These are phyloP conservation scores for Calcarius lapponicus DNA, from an alignment of 2,797 vertebrate species.

Conservation along the genomic window DNA sequence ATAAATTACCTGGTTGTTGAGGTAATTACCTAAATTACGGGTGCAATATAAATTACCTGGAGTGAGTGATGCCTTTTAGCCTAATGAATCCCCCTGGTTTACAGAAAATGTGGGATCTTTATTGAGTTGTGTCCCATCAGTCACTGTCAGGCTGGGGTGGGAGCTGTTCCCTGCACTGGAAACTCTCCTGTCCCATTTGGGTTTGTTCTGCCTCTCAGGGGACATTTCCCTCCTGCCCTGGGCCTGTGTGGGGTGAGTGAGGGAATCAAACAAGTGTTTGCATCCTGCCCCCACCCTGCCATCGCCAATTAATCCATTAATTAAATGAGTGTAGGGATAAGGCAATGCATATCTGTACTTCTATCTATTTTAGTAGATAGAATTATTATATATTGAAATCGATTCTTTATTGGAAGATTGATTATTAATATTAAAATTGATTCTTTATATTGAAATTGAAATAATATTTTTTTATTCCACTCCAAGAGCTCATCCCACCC, in stretches of 20 bases:
- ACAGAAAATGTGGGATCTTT: not conserved
- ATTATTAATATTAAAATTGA: not conserved
- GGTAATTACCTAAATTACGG: slow-evolving; percentile 43
- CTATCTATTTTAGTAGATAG: too few relatives aligned
- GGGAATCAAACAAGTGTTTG: rapidly evolving
- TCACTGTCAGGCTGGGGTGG: not conserved
- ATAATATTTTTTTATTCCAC: not conserved
- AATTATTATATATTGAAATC: not conserved
- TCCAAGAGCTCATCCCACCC: not conserved
- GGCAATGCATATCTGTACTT: not conserved
- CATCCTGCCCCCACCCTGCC: too few relatives aligned
- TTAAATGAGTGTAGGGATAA: not conserved
- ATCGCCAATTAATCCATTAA: not conserved
- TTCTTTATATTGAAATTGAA: not conserved
- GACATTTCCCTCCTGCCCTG: rapidly evolving
- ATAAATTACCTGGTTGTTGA: slow-evolving; percentile 7
- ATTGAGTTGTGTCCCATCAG: not conserved
- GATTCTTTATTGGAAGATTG: too few relatives aligned
- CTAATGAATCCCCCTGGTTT: not conserved
- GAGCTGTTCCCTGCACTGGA: not conserved
- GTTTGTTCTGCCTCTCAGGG: rapidly evolving
- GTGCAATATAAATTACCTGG: not conserved
- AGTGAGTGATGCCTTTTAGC: not conserved
- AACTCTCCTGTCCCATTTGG: rapidly evolving
- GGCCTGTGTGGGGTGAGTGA: not conserved